Percentiles rank a stretch among this genome's conserved stretches.
These are phyloP conservation scores for Beroe ovata DNA, from an alignment of 37 sponge, comb jelly and placozoan genomes.

Conservation along the genomic window DNA sequence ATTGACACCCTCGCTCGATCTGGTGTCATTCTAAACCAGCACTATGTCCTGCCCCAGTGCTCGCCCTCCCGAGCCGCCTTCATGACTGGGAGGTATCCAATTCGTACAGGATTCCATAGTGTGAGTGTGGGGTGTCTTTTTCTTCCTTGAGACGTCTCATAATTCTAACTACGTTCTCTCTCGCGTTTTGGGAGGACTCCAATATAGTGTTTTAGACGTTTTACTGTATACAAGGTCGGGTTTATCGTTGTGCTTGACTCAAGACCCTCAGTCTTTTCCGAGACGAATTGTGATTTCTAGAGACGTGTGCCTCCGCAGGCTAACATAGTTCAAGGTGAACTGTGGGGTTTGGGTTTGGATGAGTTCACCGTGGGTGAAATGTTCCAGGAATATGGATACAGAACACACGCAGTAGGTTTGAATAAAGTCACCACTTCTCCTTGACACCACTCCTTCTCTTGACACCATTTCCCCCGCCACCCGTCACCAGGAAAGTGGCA, in stretches of 20 bases:
- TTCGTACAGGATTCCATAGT: constrained; percentile 19
- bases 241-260: too few species aligned
- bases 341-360: constrained; percentile 13
- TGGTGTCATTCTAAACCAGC: constrained; percentile 32
- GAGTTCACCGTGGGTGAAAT: constrained; percentile 24
- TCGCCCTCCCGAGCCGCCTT: constrained; percentile 7
- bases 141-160: too few species aligned
- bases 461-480: background rate
- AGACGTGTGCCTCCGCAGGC: background rate
- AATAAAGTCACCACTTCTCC: too few species aligned
- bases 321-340: constrained; percentile 14
- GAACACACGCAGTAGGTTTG: constrained; percentile 15
- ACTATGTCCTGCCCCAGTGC: constrained; percentile 20
- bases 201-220: too few species aligned
- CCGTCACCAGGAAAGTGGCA: constrained; percentile 44
- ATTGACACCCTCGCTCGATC: constrained; percentile 12
- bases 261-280: too few species aligned
- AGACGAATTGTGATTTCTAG: too few species aligned
- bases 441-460: background rate
- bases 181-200: too few species aligned
- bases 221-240: too few species aligned
- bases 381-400: constrained; percentile 39
- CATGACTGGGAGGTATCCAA: constrained; percentile 17
- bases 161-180: too few species aligned
- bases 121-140: background rate